Evolutionary conservation across 2,113 vertebrate genomes (phyloP), one percentile per base, ranked within the genome.

Genomic region (Planiliza haematocheilus): DNA sequence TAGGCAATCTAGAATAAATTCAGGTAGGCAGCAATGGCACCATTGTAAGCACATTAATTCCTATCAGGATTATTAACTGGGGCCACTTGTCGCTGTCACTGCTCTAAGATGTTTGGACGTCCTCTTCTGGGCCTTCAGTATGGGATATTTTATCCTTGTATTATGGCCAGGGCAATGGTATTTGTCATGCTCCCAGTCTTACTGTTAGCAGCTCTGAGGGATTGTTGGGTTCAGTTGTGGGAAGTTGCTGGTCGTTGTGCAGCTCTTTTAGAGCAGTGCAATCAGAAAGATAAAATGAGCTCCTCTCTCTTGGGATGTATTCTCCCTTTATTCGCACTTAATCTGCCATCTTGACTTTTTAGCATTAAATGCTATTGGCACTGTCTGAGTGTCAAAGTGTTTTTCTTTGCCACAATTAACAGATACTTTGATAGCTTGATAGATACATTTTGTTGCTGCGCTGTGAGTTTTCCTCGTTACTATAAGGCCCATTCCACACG

Each of bases 1-100:
- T 80, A 62, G 73, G 75, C 79, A 83, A 86, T 91, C 81, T 81
- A 51, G 89, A 87, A 86, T 90, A 87, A 83, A 89, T 87, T 73
- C 84, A 91, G 88, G 88, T 91, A 78, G 73, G 80, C 88, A 84
- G 79, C 69, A 74, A 41, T 77, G 58, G 71, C 81, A 64, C 80
- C 69, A 84, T 83, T 89, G 85, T 89, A 80, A 86, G 69, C 74
- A 80, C 65, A 86, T 88, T 81, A 62, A 87, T 84, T 86, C 73
- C 77, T 85, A 88, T 85, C 82, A 82, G 86, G 80, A 76, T 90
- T 85, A 88, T 88, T 84, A 88, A 87, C 80, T 79, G 10, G 34
- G 72, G 74, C 73, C 82, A 81, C 65, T 86, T 74, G 70, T 64
- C 6, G 53, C 63, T 82, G 81, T 86, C 79, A 70, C 50, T 41